Evolutionary conservation across 2,113 vertebrate species (phyloP).

Genomic region (Mungos mungo): DNA sequence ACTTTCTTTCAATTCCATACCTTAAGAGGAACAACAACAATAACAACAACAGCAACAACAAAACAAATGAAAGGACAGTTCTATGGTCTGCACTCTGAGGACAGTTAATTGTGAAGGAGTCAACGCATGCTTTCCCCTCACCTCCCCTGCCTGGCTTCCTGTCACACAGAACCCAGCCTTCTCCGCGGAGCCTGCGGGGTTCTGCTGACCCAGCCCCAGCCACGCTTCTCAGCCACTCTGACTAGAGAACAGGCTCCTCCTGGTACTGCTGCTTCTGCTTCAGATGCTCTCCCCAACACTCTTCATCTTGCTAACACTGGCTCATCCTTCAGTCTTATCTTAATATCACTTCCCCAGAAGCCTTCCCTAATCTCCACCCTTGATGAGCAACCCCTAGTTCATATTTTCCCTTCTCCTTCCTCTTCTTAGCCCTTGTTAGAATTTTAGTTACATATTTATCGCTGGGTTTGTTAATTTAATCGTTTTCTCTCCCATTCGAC

Average conservation of each 20-base stretch:
- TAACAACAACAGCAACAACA: not conserved
- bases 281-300: not conserved
- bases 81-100: not conserved
- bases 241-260: not conserved
- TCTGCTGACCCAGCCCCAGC: not conserved
- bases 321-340: not conserved
- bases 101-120: not conserved
- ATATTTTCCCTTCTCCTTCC: not conserved
- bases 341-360: not conserved
- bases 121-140: fast-evolving
- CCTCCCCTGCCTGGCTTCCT: not conserved
- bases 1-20: not conserved
- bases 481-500: not conserved
- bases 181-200: not conserved
- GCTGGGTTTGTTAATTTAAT: not conserved
- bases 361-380: not conserved
- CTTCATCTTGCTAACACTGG: conserved; percentile 1
- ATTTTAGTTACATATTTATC: not conserved
- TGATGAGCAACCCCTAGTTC: not conserved
- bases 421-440: not conserved
- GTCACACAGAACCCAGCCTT: not conserved
- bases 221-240: not conserved
- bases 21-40: not conserved
- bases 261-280: not conserved
- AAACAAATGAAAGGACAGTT: not conserved